Base-by-base conservation (phyloP, 2,888 invertebrate species). In the Tricholauxania praeusta region DNA sequence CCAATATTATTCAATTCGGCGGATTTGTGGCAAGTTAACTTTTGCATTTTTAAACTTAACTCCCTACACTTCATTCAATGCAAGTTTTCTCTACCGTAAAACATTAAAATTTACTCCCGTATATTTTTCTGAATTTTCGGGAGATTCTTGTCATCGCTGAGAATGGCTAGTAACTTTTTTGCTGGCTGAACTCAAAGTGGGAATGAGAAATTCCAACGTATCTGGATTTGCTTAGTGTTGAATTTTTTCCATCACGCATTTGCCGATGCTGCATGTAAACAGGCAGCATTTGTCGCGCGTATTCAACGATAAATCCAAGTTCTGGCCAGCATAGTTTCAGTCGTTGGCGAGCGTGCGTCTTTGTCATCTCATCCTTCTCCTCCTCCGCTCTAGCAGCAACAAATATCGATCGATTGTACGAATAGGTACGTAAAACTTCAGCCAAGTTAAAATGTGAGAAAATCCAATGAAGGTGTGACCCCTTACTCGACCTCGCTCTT, bases 381-480 rank as follows among this genome's bases (percentile, higher is more conserved):
- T 32, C 7, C 39, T 10, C 10, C 39, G 7, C 39, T 39, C 39
- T 39, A 39, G 48, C 17, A 17, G 17, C 47, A 19, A 19, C 12
- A 17, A 39, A 17, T 15, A 14, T 47, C n/a, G 32, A 28, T 39
- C 39, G 39, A 10, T 39, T 39, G 39, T 39, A 39, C 10, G 39
- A 39, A 39, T 39, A 39, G 10, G 10, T 39, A 39, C 10, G 39
- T 39, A 39, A 39, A 39, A 39, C 6, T 39, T 12, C 28, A 15
- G 12, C 17, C 51, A 47, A n/a, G 6, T 14, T 19, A 51, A 64
- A 64, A 51, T 64, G 64, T 64, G 64, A 64, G 64, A 64, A 64
- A 64, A 51, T 64, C 15, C 49, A 17, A 17, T 22, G 22, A 64
- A 64, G 22, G 51, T 64, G 64, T 64, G 64, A 64, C 64, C 64